Conservation (phyloP, 1,140 invertebrate genomes). For the Drosophila takahashii region DNA sequence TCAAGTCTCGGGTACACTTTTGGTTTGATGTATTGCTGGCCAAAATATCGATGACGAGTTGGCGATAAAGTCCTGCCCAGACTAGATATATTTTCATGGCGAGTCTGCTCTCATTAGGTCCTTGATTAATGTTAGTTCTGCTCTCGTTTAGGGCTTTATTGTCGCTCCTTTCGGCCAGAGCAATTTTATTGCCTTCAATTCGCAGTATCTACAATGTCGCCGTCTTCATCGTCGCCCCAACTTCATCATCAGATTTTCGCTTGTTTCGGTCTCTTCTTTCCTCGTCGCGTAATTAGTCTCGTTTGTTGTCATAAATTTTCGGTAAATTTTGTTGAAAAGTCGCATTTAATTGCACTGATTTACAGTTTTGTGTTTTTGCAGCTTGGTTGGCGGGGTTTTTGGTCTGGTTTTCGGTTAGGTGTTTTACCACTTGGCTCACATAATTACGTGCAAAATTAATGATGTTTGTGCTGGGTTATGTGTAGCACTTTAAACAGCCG, state of each 20-base stretch:
- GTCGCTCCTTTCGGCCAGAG: constrained; percentile 48
- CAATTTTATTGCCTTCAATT: constrained; percentile 73
- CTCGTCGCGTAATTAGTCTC: constrained; percentile 62
- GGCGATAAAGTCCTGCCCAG: constrained; percentile 39
- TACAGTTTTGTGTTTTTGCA: constrained; percentile 59
- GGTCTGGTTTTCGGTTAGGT: constrained; percentile 36
- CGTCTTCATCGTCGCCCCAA: constrained; percentile 18
- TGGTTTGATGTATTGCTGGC: constrained; percentile 64
- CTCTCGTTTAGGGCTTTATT: constrained; percentile 49
- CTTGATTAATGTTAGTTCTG: constrained; percentile 67
- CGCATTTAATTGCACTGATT: constrained; percentile 80
- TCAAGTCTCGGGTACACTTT: constrained; percentile 42
- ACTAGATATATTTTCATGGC: constrained; percentile 25
- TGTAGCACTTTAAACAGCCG: constrained; percentile 34
- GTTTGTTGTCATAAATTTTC: constrained; percentile 77
- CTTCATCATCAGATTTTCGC: constrained; percentile 39
- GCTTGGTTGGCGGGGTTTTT: constrained; percentile 24
- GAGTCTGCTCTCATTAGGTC: constrained; percentile 49
- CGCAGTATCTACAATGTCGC: constrained; percentile 18
- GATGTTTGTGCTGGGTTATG: constrained; percentile 43
- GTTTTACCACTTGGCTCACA: constrained; percentile 32
- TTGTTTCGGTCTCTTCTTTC: constrained; percentile 33
- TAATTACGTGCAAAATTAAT: constrained; percentile 78
- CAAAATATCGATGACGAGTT: constrained; percentile 57
- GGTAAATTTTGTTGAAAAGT: constrained; percentile 73